Base-by-base conservation (phyloP, 2,113 vertebrate genomes). In the Mesembrinibis cayennensis region DNA sequence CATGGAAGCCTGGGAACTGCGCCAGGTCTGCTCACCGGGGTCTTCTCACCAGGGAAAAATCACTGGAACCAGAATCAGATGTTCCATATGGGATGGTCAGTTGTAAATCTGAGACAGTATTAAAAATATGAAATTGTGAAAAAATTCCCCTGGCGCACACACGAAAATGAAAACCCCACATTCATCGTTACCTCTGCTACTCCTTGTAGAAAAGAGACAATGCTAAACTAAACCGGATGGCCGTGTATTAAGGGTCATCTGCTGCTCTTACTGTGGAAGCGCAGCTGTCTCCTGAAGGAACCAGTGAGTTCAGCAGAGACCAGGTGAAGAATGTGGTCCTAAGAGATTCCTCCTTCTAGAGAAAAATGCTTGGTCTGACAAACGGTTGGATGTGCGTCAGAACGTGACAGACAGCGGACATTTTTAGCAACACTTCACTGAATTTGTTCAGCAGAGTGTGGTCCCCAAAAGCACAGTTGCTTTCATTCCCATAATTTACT, bases 401-500 rank as follows among this genome's bases (percentile, higher is more conserved):
- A 88, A 73, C 30, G 56, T 32, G 69, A 56, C 65, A 87, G 47
- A 63, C 27, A 0, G 38, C 61, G 49, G 36, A 79, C 27, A 4
- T 52, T 91, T 95, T 87, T 50, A 96, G 32, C 76, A 78, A 67
- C 47, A 78, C 17, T 87, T 87, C 5, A 5, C 32, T 95, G 87
- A 85, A 61, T 36, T 45, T 55, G 25, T 5, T 16, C 5, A 40
- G 47, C 47, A 56, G 30, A 96, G 22, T 45, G 61, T 49, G 62
- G 65, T 94, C 77, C 69, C 66, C 73, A 76, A 95, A 87, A 95
- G 83, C 15, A 0, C 95, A 67, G 76, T 93, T 71, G 82, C 56
- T 79, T 95, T 89, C 86, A 79, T 92, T 91, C 72, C 77, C 77
- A 85, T 92, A 76, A 91, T 89, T 89, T 82, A 96, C 56, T 93